phyloP scores from a whole-genome alignment of 2,113 vertebrate genomes.

The Leucoraja erinaceus region DNA sequence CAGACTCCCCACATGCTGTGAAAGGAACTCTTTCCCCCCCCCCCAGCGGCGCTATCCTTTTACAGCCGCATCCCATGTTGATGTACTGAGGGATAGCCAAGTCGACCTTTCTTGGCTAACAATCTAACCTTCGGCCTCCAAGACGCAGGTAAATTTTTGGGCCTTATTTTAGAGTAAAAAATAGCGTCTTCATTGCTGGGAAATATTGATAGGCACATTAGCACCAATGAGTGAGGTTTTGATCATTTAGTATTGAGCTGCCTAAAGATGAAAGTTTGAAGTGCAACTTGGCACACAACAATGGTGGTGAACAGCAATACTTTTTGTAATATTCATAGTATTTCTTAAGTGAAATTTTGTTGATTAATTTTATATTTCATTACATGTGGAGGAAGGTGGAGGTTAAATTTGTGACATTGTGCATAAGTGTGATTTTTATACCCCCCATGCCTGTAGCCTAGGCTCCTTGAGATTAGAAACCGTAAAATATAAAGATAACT shows the following conservation, averaged over 20 bases:
- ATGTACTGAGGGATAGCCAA: too few relatives aligned
- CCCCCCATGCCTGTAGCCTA: neutral
- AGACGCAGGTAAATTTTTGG: too few relatives aligned
- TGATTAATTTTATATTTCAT: neutral
- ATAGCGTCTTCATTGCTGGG: too few relatives aligned
- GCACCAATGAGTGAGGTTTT: neutral
- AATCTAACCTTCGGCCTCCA: too few relatives aligned
- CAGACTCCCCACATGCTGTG: too few relatives aligned
- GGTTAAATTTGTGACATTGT: neutral
- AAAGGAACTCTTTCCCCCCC: too few relatives aligned
- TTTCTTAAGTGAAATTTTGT: neutral
- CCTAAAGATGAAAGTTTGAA: neutral
- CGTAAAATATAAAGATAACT: neutral
- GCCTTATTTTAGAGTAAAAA: too few relatives aligned
- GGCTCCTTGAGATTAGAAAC: neutral
- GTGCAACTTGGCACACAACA: neutral
- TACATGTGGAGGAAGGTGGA: neutral
- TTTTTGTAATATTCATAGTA: neutral
- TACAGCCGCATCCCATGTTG: too few relatives aligned
- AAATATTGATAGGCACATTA: neutral
- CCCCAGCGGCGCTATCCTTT: too few relatives aligned
- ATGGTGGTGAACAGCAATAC: neutral
- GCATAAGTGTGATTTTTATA: too few relatives aligned
- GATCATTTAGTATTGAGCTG: neutral
- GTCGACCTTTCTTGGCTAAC: too few relatives aligned